A percentile compares a stretch with the other conserved stretches of the same genome.
Evolutionary conservation across 30 jellyfish, hydroid and myxozoan species (phyloP).

Genomic region (Aurelia sp.): DNA sequence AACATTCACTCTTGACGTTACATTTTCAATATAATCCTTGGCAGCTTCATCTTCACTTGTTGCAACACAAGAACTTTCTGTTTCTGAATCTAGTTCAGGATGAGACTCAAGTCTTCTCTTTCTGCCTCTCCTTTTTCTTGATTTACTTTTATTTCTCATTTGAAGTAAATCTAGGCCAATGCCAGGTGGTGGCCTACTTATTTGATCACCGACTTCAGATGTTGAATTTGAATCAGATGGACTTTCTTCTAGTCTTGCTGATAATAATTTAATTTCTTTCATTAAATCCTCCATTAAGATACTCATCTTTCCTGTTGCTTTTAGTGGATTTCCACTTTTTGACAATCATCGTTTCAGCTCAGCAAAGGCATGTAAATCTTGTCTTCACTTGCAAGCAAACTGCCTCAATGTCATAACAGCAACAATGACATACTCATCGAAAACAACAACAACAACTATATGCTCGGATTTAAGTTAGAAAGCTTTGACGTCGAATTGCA

Average conservation of each 20-base stretch:
- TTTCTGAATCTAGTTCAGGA: slow-evolving; percentile 65
- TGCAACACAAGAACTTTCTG: slow-evolving; percentile 80
- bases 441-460: too few relatives aligned
- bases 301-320: slow-evolving; percentile 25
- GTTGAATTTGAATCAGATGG: slow-evolving; percentile 78
- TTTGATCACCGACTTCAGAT: slow-evolving; percentile 44
- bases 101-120: slow-evolving; percentile 73
- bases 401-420: neutral
- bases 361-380: neutral
- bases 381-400: neutral
- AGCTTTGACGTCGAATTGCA: too few relatives aligned
- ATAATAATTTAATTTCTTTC: slow-evolving; percentile 73
- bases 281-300: slow-evolving; percentile 90
- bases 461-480: too few relatives aligned
- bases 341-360: neutral
- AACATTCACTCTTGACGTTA: slow-evolving; percentile 35
- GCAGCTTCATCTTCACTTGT: slow-evolving; percentile 90
- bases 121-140: slow-evolving; percentile 72
- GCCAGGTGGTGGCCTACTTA: slow-evolving; percentile 46
- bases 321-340: neutral
- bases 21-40: slow-evolving; percentile 85
- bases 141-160: slow-evolving; percentile 56
- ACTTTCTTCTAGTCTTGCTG: slow-evolving; percentile 75
- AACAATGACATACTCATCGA: too few relatives aligned
- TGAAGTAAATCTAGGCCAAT: slow-evolving; percentile 53